Conservation (phyloP, 2,888 invertebrate genomes). For the Campoplex capitator region DNA sequence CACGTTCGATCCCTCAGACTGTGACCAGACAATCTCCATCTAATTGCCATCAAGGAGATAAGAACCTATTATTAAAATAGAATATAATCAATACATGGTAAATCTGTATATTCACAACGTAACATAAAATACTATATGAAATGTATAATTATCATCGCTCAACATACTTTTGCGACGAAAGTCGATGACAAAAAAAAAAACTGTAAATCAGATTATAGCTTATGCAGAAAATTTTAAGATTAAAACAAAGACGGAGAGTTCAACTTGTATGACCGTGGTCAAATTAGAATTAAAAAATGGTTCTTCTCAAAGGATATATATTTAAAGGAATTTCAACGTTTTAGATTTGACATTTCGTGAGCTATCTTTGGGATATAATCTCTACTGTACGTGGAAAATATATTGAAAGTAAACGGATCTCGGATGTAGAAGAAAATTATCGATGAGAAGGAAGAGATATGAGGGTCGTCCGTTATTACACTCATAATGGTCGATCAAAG, state of each 20-base stretch:
- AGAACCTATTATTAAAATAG: slow-evolving; percentile 3
- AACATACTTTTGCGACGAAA: not conserved
- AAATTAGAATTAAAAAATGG: not conserved
- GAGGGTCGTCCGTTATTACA: slow-evolving; percentile 75
- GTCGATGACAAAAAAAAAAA: not conserved
- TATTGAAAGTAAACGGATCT: not conserved
- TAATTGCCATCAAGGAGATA: slow-evolving; percentile 34
- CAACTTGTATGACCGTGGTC: not conserved
- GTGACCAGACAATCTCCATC: slow-evolving; percentile 37
- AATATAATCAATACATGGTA: not conserved
- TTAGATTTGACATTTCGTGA: not conserved
- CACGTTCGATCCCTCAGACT: slow-evolving; percentile 32
- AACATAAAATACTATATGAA: too few species aligned
- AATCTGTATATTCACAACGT: not conserved
- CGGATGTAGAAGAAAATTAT: slow-evolving; percentile 23
- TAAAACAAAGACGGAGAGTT: not conserved
- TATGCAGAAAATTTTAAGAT: not conserved
- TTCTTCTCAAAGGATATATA: not conserved
- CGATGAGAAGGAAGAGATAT: slow-evolving; percentile 68
- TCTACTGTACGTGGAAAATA: not conserved
- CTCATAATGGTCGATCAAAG: slow-evolving; percentile 76
- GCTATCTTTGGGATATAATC: not conserved
- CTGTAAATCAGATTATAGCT: not conserved
- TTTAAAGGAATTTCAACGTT: not conserved
- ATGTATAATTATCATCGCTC: too few species aligned